A percentile compares a stretch with the other conserved stretches of the same genome.
phyloP scores from a whole-genome alignment of 2,888 invertebrate genomes.

The Cheilosia soror region DNA sequence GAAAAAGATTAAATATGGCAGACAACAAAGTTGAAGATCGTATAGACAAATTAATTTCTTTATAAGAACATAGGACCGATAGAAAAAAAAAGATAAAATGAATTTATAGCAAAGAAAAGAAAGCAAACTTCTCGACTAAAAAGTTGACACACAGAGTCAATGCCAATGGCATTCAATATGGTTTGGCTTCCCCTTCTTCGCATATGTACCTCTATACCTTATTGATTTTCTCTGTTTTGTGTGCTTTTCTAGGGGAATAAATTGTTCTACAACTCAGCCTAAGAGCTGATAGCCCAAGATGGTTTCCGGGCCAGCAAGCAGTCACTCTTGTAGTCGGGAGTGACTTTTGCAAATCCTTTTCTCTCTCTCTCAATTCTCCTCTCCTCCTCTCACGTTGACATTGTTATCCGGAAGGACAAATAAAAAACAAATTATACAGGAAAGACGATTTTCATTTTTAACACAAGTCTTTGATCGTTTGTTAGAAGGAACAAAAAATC shows the following conservation, averaged over 20 bases:
- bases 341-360: constrained; percentile 10
- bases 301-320: constrained; percentile 7
- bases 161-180: constrained; percentile 49
- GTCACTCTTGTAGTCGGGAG: constrained; percentile 1
- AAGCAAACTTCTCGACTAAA: constrained; percentile 18
- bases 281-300: constrained; percentile 27
- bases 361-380: neutral
- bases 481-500: no score
- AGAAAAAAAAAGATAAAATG: constrained; percentile 1
- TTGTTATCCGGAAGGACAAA: no score
- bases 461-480: no score
- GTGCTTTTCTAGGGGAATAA: constrained; percentile 10
- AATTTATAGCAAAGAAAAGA: constrained; percentile 11
- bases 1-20: constrained; percentile 54
- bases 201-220: neutral
- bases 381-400: no score
- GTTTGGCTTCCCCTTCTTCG: neutral
- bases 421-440: no score
- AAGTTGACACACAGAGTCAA: constrained; percentile 47
- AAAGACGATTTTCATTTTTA: no score
- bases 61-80: neutral
- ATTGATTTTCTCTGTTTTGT: constrained; percentile 17
- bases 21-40: constrained; percentile 53
- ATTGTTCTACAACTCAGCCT: constrained; percentile 18
- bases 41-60: constrained; percentile 59